phyloP scores from a whole-genome alignment of 2,113 vertebrate genomes.

The Gymnarchus niloticus region DNA sequence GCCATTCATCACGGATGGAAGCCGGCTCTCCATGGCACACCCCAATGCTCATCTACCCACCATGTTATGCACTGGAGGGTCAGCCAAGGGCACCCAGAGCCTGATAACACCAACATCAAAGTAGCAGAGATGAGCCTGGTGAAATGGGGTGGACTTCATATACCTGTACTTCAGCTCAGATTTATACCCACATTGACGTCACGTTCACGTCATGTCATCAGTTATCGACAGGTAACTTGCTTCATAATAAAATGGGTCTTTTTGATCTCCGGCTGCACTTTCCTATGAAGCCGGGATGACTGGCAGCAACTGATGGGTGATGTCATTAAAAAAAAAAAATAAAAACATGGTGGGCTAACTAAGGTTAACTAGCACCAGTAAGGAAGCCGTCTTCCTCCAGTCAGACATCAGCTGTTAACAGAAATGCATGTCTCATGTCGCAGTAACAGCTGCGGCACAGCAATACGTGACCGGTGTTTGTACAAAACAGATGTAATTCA shows the following conservation, averaged over 20 bases:
- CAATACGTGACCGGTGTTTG: conserved; percentile 15
- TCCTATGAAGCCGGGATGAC: background rate
- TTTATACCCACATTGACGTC: background rate
- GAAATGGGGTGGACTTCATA: background rate
- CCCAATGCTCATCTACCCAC: conserved; percentile 13
- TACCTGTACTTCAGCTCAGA: background rate
- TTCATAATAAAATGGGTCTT: background rate
- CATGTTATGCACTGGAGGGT: background rate
- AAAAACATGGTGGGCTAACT: background rate
- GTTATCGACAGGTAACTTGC: background rate
- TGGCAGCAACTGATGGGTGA: background rate
- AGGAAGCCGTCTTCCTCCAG: conserved; percentile 3
- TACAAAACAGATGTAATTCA: conserved; percentile 35
- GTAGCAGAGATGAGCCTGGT: background rate
- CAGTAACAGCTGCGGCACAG: conserved; percentile 25
- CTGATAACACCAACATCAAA: background rate
- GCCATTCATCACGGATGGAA: conserved; percentile 23
- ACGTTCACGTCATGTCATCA: background rate
- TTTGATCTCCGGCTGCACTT: background rate
- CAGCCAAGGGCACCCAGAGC: conserved; percentile 19
- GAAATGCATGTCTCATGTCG: background rate
- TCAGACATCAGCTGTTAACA: conserved; percentile 7
- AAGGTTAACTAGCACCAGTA: background rate
- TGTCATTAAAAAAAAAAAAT: background rate
- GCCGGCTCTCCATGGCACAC: background rate